These are phyloP conservation scores for Zaprionus gabonicus DNA, from an alignment of 1,140 invertebrate species.

Conservation along the genomic window DNA sequence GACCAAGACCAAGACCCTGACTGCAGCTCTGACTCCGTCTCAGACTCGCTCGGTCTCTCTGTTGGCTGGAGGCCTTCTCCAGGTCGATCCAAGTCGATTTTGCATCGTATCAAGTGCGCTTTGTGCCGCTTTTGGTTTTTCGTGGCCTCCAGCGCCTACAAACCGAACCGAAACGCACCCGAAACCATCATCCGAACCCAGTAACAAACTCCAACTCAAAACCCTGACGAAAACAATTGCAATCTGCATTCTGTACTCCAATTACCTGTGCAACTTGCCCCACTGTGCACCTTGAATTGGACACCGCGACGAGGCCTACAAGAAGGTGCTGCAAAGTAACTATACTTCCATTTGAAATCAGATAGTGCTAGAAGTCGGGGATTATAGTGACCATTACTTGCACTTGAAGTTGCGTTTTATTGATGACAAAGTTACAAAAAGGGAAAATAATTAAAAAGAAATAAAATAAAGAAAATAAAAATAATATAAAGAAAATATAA, in stretches of 20 bases:
- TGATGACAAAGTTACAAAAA: too few species aligned
- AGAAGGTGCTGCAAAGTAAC: not conserved
- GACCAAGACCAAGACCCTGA: not conserved
- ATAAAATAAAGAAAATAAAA: too few species aligned
- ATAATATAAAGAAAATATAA: too few species aligned
- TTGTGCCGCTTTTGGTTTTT: constrained; percentile 52
- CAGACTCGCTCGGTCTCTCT: not conserved
- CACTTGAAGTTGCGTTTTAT: too few species aligned
- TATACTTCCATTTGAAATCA: too few species aligned
- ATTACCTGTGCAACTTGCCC: not conserved
- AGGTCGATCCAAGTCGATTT: constrained; percentile 14
- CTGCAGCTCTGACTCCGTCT: not conserved
- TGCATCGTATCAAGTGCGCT: constrained; percentile 52
- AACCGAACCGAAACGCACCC: constrained; percentile 1
- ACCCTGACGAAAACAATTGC: not conserved
- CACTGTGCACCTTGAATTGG: constrained; percentile 1
- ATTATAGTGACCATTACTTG: too few species aligned
- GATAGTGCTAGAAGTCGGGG: too few species aligned
- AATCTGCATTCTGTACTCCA: constrained; percentile 15
- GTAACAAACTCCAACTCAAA: not conserved
- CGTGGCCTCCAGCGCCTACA: constrained; percentile 46
- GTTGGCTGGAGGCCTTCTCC: not conserved
- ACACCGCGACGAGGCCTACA: not conserved
- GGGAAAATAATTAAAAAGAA: too few species aligned
- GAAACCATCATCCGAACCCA: not conserved